Evolutionary conservation across 2,888 invertebrate genomes (phyloP), one percentile per base, ranked within the genome.

Genomic region (Sclerodermus sp.): DNA sequence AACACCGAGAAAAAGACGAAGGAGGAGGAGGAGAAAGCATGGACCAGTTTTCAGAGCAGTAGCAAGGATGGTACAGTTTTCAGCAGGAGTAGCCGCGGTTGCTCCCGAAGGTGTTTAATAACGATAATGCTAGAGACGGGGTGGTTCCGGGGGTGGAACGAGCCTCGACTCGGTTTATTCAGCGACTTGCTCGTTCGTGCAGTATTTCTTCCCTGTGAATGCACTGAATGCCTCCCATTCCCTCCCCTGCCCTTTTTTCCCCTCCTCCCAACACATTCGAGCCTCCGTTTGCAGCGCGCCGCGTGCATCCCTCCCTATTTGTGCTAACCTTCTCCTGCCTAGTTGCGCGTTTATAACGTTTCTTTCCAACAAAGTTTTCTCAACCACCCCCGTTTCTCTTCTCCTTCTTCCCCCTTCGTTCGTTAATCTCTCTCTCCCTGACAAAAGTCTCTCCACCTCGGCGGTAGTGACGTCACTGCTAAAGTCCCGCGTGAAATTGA

Each of bases 81-180:
- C 10, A 32, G 39, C 38, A n/a, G 1, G 4, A 12, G 14, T 14
- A 40, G 55, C 48, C 57, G 60, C 49, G 55, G 57, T 62, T 53
- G 58, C 60, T 60, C 66, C 64, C 58, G 60, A 70, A 75, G 73
- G 74, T 76, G 74, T 74, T 76, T 76, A 76, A 76, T 76, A 76
- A 74, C 74, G 74, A 75, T 76, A 76, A 76, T 75, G 74, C 73
- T 66, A 66, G 67, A 69, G 71, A 72, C 73, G 69, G 74, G 69
- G 68, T 62, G 63, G 60, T 66, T 63, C 54, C 55, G 43, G 51
- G 43, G 48, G 23, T 50, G 45, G 51, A 54, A 44, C 64, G 66
- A 67, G 70, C 69, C 67, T 70, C 67, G 70, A 70, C 74, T 73
- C 63, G 58, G 66, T 67, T 73, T 70, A 71, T 70, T 72, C 73